Evolutionary conservation across 2,797 vertebrate genomes (phyloP).

Genomic region (Knipowitschia caucasica): DNA sequence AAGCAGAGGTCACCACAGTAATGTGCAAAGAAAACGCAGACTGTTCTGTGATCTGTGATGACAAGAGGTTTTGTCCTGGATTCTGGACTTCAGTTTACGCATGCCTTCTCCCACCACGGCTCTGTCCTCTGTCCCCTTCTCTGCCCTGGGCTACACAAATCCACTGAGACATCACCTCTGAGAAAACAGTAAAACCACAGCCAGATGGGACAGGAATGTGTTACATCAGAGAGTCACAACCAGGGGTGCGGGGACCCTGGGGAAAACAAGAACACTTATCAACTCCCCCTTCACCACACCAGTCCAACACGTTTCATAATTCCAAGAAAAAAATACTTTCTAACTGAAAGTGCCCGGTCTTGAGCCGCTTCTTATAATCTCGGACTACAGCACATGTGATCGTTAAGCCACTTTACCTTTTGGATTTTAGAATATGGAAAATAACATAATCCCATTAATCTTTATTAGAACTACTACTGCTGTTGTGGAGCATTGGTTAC

Average conservation of each 20-base stretch:
- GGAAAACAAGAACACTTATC: neutral
- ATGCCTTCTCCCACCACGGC: slow-evolving; percentile 53
- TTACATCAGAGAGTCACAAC: too few species aligned
- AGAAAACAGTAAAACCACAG: neutral
- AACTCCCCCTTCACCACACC: too few species aligned
- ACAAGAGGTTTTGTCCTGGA: slow-evolving; percentile 49
- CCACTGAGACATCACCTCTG: neutral
- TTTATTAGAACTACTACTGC: too few species aligned
- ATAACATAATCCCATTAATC: neutral
- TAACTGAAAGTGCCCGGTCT: neutral
- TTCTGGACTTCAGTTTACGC: slow-evolving; percentile 55
- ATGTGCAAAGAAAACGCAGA: neutral
- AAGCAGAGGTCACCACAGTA: neutral
- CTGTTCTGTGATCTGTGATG: too few species aligned
- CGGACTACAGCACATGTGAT: neutral
- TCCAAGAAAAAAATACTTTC: too few species aligned
- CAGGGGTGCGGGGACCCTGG: too few species aligned
- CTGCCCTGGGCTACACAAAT: neutral
- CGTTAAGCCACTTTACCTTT: slow-evolving; percentile 4
- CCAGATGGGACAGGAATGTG: neutral
- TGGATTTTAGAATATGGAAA: neutral
- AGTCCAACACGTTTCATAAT: too few species aligned
- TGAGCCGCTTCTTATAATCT: neutral
- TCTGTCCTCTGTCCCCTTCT: neutral
- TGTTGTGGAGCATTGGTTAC: too few species aligned